Percentiles rank a stretch among this genome's conserved stretches.
Conservation (phyloP, 2,888 invertebrate genomes). For the Diogma glabrata region DNA sequence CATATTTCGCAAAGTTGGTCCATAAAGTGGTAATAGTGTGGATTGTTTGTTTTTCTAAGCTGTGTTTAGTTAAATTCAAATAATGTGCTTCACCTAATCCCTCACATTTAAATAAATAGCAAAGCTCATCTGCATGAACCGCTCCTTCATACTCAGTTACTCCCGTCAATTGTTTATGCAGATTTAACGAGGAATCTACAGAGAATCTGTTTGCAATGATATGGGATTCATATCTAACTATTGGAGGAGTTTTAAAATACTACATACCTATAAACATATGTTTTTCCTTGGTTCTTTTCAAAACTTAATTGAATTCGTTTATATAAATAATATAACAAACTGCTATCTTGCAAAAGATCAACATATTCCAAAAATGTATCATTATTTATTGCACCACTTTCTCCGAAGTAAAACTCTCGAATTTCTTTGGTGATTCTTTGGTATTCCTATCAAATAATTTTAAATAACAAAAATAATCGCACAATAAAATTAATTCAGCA, state of each 20-base stretch:
- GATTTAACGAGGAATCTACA: constrained; percentile 8
- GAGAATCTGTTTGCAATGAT: too few relatives aligned
- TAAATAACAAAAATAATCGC: too few relatives aligned
- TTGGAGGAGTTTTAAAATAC: too few relatives aligned
- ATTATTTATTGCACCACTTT: constrained; percentile 8
- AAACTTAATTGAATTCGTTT: too few relatives aligned
- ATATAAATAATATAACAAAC: too few relatives aligned
- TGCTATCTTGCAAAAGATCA: background rate
- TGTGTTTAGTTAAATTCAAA: background rate
- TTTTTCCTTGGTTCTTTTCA: too few relatives aligned
- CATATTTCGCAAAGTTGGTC: constrained; percentile 14
- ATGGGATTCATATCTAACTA: too few relatives aligned
- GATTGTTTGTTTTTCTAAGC: constrained; percentile 9
- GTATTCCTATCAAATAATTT: too few relatives aligned
- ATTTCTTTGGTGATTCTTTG: too few relatives aligned
- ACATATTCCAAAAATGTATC: constrained; percentile 12
- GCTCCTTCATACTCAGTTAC: background rate
- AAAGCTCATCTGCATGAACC: constrained; percentile 11
- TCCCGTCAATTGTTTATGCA: constrained; percentile 1
- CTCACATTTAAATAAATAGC: constrained; percentile 11
- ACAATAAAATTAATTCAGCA: too few relatives aligned
- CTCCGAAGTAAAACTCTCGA: constrained; percentile 12
- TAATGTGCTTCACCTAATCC: background rate
- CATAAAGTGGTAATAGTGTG: constrained; percentile 2
- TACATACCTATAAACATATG: too few relatives aligned